phyloP scores from a whole-genome alignment of 2,797 vertebrate genomes.

The Oryzias dopingdopingensis region DNA sequence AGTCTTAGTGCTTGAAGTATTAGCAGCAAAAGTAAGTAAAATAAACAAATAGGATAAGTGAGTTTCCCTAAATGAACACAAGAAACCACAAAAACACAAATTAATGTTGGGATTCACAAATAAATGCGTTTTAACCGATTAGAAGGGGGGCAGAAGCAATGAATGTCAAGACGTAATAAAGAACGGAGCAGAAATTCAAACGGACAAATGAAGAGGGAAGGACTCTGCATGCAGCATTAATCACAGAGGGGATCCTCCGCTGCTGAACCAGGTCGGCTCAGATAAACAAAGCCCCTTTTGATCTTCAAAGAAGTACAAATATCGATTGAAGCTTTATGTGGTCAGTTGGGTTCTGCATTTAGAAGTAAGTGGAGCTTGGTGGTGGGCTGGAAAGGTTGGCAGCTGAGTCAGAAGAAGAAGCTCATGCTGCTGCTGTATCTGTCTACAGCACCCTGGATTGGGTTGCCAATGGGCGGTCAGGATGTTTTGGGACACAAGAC shows the following conservation, averaged over 20 bases:
- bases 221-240: constrained; percentile 42
- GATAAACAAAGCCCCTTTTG: constrained; percentile 60
- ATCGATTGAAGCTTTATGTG: constrained; percentile 63
- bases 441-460: constrained; percentile 43
- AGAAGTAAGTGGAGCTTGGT: constrained; percentile 33
- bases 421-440: constrained; percentile 50
- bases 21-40: constrained; percentile 21
- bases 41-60: constrained; percentile 23
- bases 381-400: constrained; percentile 28
- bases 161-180: constrained; percentile 26
- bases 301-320: constrained; percentile 65
- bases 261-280: constrained; percentile 34
- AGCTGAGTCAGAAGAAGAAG: constrained; percentile 40
- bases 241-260: constrained; percentile 44
- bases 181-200: constrained; percentile 27
- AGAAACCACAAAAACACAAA: constrained; percentile 6
- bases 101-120: constrained; percentile 11
- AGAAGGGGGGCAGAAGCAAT: constrained; percentile 11
- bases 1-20: constrained; percentile 45
- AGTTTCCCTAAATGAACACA: constrained; percentile 22
- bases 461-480: constrained; percentile 65
- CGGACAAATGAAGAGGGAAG: constrained; percentile 40
- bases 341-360: constrained; percentile 56
- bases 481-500: constrained; percentile 58
- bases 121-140: constrained; percentile 20